A percentile compares a stretch with the other conserved stretches of the same genome.
phyloP scores from a whole-genome alignment of 1,140 invertebrate species.

The Drosophila arizonae region DNA sequence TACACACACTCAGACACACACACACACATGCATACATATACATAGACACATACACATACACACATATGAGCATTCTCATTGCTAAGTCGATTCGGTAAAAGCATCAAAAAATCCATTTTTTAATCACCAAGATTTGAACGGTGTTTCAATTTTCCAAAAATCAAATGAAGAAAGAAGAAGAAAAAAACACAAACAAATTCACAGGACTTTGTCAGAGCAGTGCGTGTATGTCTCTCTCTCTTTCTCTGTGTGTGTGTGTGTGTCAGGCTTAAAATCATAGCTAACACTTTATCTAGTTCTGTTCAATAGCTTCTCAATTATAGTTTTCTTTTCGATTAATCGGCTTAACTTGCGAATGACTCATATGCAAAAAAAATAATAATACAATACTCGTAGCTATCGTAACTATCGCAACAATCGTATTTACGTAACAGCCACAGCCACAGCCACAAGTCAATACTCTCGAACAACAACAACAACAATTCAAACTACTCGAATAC shows the following conservation, averaged over 20 bases:
- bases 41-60: conserved; percentile 2
- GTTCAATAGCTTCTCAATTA: neutral
- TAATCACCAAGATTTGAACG: conserved; percentile 46
- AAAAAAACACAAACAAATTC: conserved; percentile 28
- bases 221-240: neutral
- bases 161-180: conserved; percentile 11
- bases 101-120: conserved; percentile 34
- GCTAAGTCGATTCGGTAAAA: conserved; percentile 70
- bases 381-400: conserved; percentile 32
- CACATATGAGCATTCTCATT: conserved; percentile 77
- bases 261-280: too few relatives aligned
- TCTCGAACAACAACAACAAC: conserved; percentile 20
- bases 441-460: conserved; percentile 17
- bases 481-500: neutral
- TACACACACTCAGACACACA: conserved; percentile 39
- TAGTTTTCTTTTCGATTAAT: conserved; percentile 44
- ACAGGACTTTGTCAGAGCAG: conserved; percentile 41
- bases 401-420: conserved; percentile 13
- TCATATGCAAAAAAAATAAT: conserved; percentile 52
- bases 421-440: conserved; percentile 14
- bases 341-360: conserved; percentile 77
- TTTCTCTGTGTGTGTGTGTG: too few relatives aligned
- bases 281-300: neutral
- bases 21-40: conserved; percentile 36
- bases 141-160: conserved; percentile 34